Evolutionary conservation across 2,888 invertebrate genomes (phyloP), one percentile per base, ranked within the genome.

Genomic region (Habroteleia sp.): DNA sequence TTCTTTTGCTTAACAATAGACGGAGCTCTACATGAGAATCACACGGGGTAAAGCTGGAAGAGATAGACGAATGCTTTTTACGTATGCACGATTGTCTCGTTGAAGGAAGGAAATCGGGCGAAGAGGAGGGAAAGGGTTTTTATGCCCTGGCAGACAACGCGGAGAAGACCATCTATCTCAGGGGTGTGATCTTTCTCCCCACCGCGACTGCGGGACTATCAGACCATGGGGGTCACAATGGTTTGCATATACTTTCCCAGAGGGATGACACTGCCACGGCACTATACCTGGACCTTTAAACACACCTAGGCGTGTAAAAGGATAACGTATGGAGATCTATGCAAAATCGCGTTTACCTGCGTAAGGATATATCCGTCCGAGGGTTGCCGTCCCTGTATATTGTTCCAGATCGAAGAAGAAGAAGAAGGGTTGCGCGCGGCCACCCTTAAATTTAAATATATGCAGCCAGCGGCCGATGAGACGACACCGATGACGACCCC

Each of bases 201-300:
- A 63, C 16, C 79, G 72, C 31, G 23, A 31, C 27, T 35, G 27
- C 39, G 58, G 35, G 50, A 39, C 56, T 46, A 76, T 66, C 74
- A 72, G 77, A 78, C 79, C 79, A 78, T 80, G 84, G 85, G 85
- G 86, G 85, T 85, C 85, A 87, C 88, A 87, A 88, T 87, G 84
- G 83, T 88, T 88, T 88, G 87, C 88, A 88, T 88, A 87, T 77
- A 86, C 82, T 88, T 88, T 88, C 88, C 88, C 88, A 88, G 87
- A 87, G 87, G 87, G 88, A 88, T 88, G 88, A 88, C 87, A 88
- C 88, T 85, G 83, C 77, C 77, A 82, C 82, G 76, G 74, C 68
- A 71, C 3, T 31, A 80, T 88, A 88, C 88, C 88, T 87, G 87
- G 85, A 87, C 85, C 85, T 87, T 86, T 85, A 86, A 87, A 85